A percentile compares a stretch with the other conserved stretches of the same genome.
Conservation (phyloP, 2,113 vertebrate species). For the Phrynosoma blainvillii region DNA sequence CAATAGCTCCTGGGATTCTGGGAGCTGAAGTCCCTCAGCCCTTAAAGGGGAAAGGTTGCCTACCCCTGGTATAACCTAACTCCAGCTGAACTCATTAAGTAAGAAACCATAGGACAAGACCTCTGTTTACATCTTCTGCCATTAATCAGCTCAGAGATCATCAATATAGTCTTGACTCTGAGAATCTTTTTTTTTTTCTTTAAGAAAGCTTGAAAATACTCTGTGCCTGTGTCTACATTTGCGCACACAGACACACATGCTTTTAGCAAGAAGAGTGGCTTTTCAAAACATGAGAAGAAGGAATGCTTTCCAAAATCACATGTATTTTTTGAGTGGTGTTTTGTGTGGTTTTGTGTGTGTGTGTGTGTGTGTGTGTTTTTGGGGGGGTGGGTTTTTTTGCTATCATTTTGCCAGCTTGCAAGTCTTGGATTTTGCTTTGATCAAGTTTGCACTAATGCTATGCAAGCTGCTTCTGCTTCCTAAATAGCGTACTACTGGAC, state of each 20-base stretch:
- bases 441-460: neutral
- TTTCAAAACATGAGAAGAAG: neutral
- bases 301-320: neutral
- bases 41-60: too few species aligned
- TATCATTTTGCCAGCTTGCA: neutral
- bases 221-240: neutral
- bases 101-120: neutral
- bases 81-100: neutral
- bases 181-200: conserved; percentile 1
- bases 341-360: too few species aligned
- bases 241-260: neutral
- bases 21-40: too few species aligned
- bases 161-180: neutral
- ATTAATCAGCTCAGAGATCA: conserved; percentile 8
- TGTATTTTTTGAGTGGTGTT: too few species aligned
- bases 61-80: conserved; percentile 27
- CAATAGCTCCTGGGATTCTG: too few species aligned
- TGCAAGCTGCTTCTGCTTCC: conserved; percentile 28
- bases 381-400: too few species aligned
- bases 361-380: too few species aligned
- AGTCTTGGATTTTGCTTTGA: conserved; percentile 28
- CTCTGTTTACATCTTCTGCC: neutral
- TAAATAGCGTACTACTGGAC: neutral
- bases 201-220: neutral
- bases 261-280: neutral